Evolutionary conservation across 1,140 invertebrate genomes (phyloP).

Genomic region (Drosophila aff.): DNA sequence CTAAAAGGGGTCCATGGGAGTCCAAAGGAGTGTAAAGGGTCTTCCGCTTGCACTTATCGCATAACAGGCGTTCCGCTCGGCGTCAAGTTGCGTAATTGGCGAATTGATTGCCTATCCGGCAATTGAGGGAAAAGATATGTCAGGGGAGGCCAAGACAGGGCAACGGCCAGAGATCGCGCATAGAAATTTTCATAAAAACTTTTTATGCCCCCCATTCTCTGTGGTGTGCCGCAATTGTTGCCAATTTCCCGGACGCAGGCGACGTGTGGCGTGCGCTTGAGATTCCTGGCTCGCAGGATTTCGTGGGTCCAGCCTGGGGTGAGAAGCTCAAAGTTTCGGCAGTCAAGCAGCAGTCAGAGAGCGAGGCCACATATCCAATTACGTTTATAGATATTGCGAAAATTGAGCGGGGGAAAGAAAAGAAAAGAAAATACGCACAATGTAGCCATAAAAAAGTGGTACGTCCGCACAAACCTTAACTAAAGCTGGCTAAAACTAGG

Average conservation of each 20-base stretch:
- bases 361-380: constrained; percentile 71
- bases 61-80: constrained; percentile 23
- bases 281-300: background rate
- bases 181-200: constrained; percentile 80
- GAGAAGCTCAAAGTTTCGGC: constrained; percentile 45
- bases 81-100: constrained; percentile 65
- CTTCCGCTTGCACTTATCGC: constrained; percentile 26
- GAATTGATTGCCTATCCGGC: constrained; percentile 70
- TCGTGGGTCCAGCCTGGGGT: constrained; percentile 18
- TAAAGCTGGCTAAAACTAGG: constrained; percentile 48
- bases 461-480: constrained; percentile 50
- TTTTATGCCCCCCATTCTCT: constrained; percentile 76
- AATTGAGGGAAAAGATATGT: constrained; percentile 25
- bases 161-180: constrained; percentile 34
- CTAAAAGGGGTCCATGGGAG: background rate
- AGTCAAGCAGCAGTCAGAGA: constrained; percentile 51
- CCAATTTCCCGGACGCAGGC: constrained; percentile 57
- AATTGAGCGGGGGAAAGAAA: constrained; percentile 45
- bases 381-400: constrained; percentile 77
- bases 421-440: constrained; percentile 56
- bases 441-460: constrained; percentile 67
- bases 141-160: background rate
- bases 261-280: constrained; percentile 45
- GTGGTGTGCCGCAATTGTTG: constrained; percentile 70
- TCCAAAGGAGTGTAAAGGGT: background rate